Percentiles rank a stretch among this genome's conserved stretches.
These are phyloP conservation scores for Anastrepha ludens DNA, from an alignment of 1,140 invertebrate species.

Conservation along the genomic window DNA sequence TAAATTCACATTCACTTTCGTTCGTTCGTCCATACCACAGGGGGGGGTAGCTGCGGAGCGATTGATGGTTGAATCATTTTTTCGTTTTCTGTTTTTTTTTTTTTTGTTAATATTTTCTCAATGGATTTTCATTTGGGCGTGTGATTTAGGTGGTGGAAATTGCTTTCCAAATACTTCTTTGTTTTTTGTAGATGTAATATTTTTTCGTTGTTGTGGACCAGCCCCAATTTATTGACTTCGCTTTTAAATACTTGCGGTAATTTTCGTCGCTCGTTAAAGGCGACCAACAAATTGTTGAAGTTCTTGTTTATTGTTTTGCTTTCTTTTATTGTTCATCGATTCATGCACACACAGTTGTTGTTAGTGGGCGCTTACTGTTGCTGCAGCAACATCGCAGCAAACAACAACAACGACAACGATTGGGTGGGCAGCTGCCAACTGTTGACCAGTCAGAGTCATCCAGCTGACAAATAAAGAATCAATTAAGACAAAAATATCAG, in stretches of 20 bases:
- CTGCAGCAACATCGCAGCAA: neutral
- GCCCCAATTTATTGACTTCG: slow-evolving; percentile 38
- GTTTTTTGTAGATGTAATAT: neutral
- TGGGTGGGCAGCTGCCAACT: slow-evolving; percentile 9
- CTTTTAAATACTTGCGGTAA: slow-evolving; percentile 10
- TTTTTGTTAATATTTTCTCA: neutral
- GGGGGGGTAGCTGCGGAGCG: no score
- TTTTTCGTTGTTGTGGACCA: neutral
- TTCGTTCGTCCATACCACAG: neutral
- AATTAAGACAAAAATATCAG: slow-evolving; percentile 46
- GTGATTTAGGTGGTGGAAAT: slow-evolving; percentile 16
- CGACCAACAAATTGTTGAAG: slow-evolving; percentile 10
- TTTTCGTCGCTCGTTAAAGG: neutral
- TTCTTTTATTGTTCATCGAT: neutral
- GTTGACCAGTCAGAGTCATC: no score
- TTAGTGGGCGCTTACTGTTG: neutral
- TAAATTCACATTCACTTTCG: neutral
- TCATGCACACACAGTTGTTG: neutral
- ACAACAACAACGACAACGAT: neutral
- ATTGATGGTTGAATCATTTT: neutral
- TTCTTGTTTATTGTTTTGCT: slow-evolving; percentile 6
- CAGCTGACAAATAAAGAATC: slow-evolving; percentile 40
- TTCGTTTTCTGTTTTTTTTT: neutral
- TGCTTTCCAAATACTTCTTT: neutral
- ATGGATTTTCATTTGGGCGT: neutral